Conservation (phyloP, 2,113 vertebrate genomes). For the Lycaon pictus region DNA sequence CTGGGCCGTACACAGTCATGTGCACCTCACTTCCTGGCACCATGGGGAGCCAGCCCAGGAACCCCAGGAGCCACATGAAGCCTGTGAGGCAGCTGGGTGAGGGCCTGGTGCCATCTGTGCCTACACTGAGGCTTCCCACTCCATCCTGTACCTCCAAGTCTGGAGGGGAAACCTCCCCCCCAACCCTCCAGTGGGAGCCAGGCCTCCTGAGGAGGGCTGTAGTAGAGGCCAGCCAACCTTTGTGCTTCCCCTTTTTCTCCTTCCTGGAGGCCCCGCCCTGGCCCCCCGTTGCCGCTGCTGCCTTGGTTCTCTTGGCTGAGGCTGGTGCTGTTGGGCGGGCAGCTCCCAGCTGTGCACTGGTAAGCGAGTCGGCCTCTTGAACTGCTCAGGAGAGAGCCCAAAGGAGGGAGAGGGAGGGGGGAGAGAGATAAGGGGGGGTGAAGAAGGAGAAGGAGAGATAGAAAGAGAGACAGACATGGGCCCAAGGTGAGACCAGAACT, state of each 20-base stretch:
- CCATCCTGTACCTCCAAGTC: not conserved
- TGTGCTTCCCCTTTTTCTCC: conserved; percentile 97
- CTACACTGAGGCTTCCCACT: not conserved
- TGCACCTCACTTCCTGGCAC: not conserved
- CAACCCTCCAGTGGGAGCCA: not conserved
- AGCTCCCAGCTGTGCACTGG: conserved; percentile 89
- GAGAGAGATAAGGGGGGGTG: conserved; percentile 31
- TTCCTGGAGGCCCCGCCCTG: conserved; percentile 95
- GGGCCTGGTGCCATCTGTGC: not conserved
- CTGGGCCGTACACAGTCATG: not conserved
- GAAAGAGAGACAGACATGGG: conserved; percentile 48
- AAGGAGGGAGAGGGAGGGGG: conserved; percentile 17
- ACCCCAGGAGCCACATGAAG: not conserved
- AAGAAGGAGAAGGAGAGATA: conserved; percentile 47
- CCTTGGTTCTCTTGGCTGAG: conserved; percentile 95
- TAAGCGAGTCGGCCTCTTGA: conserved; percentile 96
- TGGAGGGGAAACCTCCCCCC: not conserved
- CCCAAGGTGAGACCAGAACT: not conserved
- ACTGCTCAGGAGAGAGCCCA: conserved; percentile 88
- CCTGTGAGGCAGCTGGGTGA: not conserved
- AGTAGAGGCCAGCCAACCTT: conserved; percentile 91
- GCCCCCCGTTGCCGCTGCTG: conserved; percentile 90
- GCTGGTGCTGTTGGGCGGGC: conserved; percentile 91
- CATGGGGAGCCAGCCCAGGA: not conserved
- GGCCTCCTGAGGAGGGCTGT: not conserved